Percentiles rank a stretch among this genome's conserved stretches.
phyloP scores from a whole-genome alignment of 2,113 vertebrate genomes.

The Gambusia affinis region DNA sequence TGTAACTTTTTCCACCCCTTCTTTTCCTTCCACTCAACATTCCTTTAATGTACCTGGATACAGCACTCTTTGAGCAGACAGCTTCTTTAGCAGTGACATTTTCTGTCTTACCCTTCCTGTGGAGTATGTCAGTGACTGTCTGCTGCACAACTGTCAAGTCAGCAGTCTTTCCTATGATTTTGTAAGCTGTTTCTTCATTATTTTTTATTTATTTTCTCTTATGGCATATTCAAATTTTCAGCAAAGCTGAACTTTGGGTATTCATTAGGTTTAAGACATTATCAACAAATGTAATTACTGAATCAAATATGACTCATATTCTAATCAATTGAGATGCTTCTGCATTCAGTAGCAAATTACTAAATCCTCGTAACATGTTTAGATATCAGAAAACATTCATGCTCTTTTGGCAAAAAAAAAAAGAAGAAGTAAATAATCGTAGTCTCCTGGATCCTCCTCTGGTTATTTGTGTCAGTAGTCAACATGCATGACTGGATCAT shows the following conservation, averaged over 20 bases:
- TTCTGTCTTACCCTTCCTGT: background rate
- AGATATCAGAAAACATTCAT: background rate
- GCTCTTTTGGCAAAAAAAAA: background rate
- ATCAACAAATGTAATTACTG: background rate
- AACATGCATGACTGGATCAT: constrained; percentile 57
- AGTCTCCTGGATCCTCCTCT: background rate
- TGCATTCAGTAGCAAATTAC: background rate
- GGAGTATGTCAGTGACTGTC: background rate
- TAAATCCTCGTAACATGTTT: background rate
- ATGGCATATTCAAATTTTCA: background rate
- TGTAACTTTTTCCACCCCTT: background rate
- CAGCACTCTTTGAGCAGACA: background rate
- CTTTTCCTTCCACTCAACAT: background rate
- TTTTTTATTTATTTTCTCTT: background rate
- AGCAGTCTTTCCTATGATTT: background rate
- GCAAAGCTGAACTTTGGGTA: background rate
- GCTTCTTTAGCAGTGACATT: background rate
- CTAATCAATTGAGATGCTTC: background rate
- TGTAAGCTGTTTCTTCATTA: background rate
- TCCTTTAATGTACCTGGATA: background rate
- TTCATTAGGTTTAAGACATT: background rate
- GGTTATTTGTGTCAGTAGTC: constrained; percentile 55
- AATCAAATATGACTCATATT: background rate
- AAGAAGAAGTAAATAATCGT: too few species aligned
- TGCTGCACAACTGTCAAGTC: background rate